Percentiles rank a stretch among this genome's conserved stretches.
These are phyloP conservation scores for Silvanus unidentatus DNA, from an alignment of 2,888 invertebrate genomes.

Conservation along the genomic window DNA sequence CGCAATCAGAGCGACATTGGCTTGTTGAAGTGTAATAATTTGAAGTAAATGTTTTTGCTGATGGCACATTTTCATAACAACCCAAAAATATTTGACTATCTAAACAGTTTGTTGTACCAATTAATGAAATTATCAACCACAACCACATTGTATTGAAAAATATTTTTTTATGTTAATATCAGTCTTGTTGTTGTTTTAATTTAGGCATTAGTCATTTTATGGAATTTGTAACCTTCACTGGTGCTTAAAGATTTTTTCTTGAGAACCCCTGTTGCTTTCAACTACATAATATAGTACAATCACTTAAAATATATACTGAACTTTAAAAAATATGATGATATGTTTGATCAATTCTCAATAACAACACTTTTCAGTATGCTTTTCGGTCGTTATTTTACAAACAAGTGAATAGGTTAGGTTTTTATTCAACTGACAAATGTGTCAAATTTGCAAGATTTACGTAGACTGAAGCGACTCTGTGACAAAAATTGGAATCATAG, in stretches of 20 bases:
- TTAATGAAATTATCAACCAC: conserved; percentile 10
- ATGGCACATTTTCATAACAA: conserved; percentile 28
- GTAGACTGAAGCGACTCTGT: too few relatives aligned
- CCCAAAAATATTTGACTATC: conserved; percentile 23
- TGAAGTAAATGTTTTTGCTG: conserved; percentile 10
- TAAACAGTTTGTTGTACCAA: conserved; percentile 10
- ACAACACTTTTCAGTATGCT: too few relatives aligned
- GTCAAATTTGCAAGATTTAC: too few relatives aligned
- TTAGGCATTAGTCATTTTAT: conserved; percentile 6
- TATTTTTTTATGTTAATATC: background rate
- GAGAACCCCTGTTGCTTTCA: background rate
- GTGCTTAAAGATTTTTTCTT: background rate
- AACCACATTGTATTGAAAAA: conserved; percentile 11
- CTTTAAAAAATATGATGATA: background rate
- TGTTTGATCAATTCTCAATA: conserved; percentile 1
- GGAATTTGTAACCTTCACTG: background rate
- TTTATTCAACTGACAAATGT: too few relatives aligned
- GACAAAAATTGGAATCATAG: too few relatives aligned
- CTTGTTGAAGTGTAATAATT: conserved; percentile 13
- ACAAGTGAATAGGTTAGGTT: too few relatives aligned
- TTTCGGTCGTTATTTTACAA: too few relatives aligned
- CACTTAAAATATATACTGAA: too few relatives aligned
- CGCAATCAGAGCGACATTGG: conserved; percentile 29
- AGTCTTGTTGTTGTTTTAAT: conserved; percentile 13
- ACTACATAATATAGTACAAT: too few relatives aligned